These are phyloP conservation scores for Cyphomyrus plagiostoma DNA, from an alignment of 2,113 vertebrate species.

Conservation along the genomic window DNA sequence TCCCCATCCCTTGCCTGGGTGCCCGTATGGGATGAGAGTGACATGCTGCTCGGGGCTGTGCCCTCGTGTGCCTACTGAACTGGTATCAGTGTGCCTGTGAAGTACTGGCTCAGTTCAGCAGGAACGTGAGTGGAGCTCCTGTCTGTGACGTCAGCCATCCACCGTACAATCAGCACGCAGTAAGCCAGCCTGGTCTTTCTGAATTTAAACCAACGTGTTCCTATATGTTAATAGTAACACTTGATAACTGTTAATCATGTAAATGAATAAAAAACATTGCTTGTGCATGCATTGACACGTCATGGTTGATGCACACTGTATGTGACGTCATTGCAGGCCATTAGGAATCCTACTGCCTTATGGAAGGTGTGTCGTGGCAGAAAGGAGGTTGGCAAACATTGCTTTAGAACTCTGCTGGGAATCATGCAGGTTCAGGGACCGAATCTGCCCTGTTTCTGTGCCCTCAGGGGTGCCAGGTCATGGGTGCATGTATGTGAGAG, in stretches of 20 bases:
- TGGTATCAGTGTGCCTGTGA: slow-evolving; percentile 59
- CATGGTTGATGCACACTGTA: neutral
- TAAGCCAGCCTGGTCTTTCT: neutral
- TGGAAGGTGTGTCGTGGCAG: neutral
- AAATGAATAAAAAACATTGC: neutral
- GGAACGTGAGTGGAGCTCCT: slow-evolving; percentile 58
- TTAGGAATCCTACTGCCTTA: neutral
- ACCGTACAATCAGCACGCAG: neutral
- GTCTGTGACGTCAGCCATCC: slow-evolving; percentile 14
- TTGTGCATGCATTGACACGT: neutral
- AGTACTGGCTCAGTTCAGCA: slow-evolving; percentile 68
- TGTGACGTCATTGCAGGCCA: neutral
- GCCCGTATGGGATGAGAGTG: neutral
- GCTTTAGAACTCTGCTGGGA: neutral
- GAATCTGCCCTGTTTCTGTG: neutral
- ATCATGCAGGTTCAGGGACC: neutral
- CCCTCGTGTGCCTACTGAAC: slow-evolving; percentile 65
- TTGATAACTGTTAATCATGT: neutral
- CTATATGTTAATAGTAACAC: neutral
- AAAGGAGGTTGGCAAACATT: neutral
- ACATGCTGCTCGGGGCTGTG: slow-evolving; percentile 30
- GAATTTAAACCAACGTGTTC: neutral
- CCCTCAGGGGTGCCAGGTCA: neutral
- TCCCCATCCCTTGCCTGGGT: slow-evolving; percentile 22
- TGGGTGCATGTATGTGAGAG: neutral